phyloP scores from a whole-genome alignment of 2,797 vertebrate genomes.

The Hemibagrus guttatus region DNA sequence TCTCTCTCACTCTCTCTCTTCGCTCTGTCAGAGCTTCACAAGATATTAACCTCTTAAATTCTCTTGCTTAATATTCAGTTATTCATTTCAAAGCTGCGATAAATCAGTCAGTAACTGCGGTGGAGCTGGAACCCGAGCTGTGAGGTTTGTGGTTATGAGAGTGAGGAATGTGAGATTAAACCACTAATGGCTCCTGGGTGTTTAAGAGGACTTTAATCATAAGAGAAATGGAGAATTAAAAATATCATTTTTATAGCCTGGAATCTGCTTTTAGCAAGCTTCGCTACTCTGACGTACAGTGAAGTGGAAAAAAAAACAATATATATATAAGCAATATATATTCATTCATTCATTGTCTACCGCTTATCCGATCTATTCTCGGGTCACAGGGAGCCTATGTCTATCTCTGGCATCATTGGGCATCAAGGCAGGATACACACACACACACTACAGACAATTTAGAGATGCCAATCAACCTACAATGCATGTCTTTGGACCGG shows the following conservation, averaged over 20 bases:
- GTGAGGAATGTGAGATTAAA: conserved; percentile 3
- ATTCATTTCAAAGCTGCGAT: background rate
- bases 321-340: too few species aligned
- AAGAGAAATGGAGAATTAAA: conserved; percentile 8
- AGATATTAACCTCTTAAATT: background rate
- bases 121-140: background rate
- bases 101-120: conserved; percentile 7
- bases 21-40: background rate
- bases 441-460: too few species aligned
- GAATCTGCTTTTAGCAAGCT: background rate
- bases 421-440: too few species aligned
- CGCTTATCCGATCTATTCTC: too few species aligned
- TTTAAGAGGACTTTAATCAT: background rate
- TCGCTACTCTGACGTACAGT: background rate
- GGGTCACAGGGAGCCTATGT: too few species aligned
- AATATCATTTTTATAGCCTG: background rate
- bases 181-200: background rate
- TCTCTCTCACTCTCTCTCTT: too few species aligned
- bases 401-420: too few species aligned
- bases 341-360: too few species aligned
- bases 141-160: conserved; percentile 6
- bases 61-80: background rate
- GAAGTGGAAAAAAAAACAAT: background rate
- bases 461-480: too few species aligned
- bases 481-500: too few species aligned